Conservation (phyloP, 2,888 invertebrate genomes). For the Encarsia formosa region DNA sequence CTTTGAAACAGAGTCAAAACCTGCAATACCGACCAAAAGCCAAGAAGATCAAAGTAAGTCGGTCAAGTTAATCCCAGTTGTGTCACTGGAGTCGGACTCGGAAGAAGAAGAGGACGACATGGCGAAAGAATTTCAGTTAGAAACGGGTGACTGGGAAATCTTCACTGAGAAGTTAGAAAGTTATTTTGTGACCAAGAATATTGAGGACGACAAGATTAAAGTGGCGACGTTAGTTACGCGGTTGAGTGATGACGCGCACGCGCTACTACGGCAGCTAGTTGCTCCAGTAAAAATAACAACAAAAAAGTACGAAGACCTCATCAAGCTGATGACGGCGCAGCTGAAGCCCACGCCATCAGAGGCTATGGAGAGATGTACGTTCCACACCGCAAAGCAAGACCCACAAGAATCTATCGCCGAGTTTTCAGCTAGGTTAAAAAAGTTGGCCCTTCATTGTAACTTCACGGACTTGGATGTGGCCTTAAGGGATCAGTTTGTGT, state of each 20-base stretch:
- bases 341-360: slow-evolving; percentile 26
- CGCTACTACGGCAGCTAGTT: slow-evolving; percentile 21
- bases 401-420: too few species aligned
- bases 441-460: slow-evolving; percentile 25
- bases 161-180: not conserved
- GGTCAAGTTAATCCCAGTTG: too few species aligned
- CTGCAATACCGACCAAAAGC: too few species aligned
- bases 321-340: slow-evolving; percentile 25
- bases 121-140: not conserved
- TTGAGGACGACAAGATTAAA: not conserved
- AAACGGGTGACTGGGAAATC: not conserved
- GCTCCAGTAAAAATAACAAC: slow-evolving; percentile 25
- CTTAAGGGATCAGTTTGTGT: slow-evolving; percentile 29
- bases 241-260: not conserved
- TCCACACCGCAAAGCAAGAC: slow-evolving; percentile 27
- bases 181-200: not conserved
- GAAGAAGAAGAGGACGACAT: too few species aligned
- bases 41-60: too few species aligned
- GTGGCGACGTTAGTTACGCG: not conserved
- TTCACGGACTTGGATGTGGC: slow-evolving; percentile 21
- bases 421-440: too few species aligned
- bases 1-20: too few species aligned
- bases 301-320: slow-evolving; percentile 20
- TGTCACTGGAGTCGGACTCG: too few species aligned
- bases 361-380: slow-evolving; percentile 26